These are phyloP conservation scores for Troides aeacus DNA, from an alignment of 2,888 invertebrate genomes.

Conservation along the genomic window DNA sequence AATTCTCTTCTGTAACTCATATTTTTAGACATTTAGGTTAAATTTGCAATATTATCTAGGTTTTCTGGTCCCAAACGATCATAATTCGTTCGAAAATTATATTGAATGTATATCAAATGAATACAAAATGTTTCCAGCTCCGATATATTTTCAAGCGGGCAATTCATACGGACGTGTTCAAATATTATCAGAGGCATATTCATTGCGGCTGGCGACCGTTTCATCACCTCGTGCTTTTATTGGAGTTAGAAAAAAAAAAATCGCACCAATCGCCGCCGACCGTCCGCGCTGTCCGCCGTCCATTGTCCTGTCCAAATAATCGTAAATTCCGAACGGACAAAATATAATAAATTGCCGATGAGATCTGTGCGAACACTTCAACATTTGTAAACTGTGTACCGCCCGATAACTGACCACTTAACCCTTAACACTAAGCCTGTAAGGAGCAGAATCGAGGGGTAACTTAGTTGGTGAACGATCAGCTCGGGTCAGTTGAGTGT, in stretches of 20 bases:
- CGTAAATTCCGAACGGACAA: constrained; percentile 78
- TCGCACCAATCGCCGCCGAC: constrained; percentile 62
- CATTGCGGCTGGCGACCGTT: constrained; percentile 10
- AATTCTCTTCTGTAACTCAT: no score
- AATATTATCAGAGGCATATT: constrained; percentile 24
- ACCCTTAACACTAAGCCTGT: constrained; percentile 33
- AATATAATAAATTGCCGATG: constrained; percentile 81
- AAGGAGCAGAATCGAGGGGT: constrained; percentile 46
- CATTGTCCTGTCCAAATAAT: constrained; percentile 76
- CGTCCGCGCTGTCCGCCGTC: constrained; percentile 43
- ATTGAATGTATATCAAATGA: not conserved
- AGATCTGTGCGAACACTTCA: constrained; percentile 72
- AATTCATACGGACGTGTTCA: constrained; percentile 14
- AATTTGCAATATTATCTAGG: no score
- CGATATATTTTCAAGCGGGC: constrained; percentile 8
- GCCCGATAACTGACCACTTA: constrained; percentile 33
- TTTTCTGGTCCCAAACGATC: no score
- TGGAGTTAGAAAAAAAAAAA: constrained; percentile 68
- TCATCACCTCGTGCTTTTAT: constrained; percentile 52
- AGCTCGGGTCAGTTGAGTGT: constrained; percentile 56
- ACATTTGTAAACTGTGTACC: constrained; percentile 41
- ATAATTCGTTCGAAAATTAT: no score
- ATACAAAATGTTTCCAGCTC: not conserved
- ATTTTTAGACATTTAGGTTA: no score
- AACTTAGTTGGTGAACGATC: constrained; percentile 35